Evolutionary conservation across 1,140 invertebrate genomes (phyloP), one percentile per base, ranked within the genome.

Genomic region (Atta colombica): DNA sequence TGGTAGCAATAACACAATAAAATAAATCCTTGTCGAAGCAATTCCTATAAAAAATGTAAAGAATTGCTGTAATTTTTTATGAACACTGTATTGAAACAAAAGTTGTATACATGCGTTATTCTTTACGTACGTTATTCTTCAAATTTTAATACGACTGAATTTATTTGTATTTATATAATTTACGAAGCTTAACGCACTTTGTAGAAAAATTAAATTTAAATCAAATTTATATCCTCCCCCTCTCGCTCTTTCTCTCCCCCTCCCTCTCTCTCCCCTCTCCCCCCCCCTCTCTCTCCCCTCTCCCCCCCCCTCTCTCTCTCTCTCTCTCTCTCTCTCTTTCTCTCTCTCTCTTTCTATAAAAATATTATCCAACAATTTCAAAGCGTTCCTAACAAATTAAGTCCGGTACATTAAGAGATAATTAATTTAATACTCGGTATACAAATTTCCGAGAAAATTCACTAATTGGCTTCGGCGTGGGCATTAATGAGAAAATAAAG

Each of bases 361-460:
- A 80, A 81, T 69, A 55, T 7, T 10, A 7, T 18, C 6, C 63
- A 45, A 77, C 21, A 12, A 55, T 28, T n/a, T 69, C 77, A 69
- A 81, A 81, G 49, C 31, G 31, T 82, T 61, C 18, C 53, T 31
- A 31, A 61, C 25, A 72, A 82, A 31, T 60, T 72, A 49, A 74
- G 14, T 12, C 0, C 6, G 28, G 3, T 14, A 60, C 14, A 58
- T 49, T 16, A 71, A 21, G 25, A 25, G 16, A 21, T 49, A 61
- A 82, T 81, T 58, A 81, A 81, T 45, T 82, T 18, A 49, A 82
- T 72, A 28, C 53, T 49, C 0, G 25, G 21, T 45, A 28, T 45
- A 72, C 7, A 74, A 82, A 82, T 45, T 82, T 31, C 14, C 25
- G n/a, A 72, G 68, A 16, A 31, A 60, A 21, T 12, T 71, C 65